Base-by-base conservation (phyloP, 2,888 invertebrate genomes). In the Drosophila suboccidentalis region DNA sequence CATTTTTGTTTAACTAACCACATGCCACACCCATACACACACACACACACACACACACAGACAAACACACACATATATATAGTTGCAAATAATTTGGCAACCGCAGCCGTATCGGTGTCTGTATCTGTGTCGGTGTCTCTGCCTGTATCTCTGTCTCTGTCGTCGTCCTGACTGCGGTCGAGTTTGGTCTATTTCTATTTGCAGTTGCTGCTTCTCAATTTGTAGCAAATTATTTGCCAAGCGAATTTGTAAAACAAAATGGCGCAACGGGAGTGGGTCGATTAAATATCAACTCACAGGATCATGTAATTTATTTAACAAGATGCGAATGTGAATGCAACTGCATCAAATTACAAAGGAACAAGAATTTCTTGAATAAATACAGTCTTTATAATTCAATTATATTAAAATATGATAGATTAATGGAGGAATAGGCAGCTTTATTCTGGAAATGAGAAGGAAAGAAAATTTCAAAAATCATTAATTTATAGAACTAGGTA, bases 1-100 rank as follows among this genome's bases (percentile, higher is more conserved):
- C 65, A 68, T 83, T 87, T 87, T 87, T 81, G 81, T 80, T 78
- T 58, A 87, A 71, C 85, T 74, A 81, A 82, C 87, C 87, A 63
- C 84, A 81, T 71, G 87, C 87, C 87, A 82, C 83, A 60, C 82
- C 80, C 83, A 71, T 69, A 15, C 10, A 41, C 10, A 41, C 32
- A 54, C 43, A 59, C 74, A 82, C 83, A 62, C 80, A 69, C 82
- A 60, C 82, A 69, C 82, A 73, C 2, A 51, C 43, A 60, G n/a
- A n/a, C 73, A 15, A 6, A 41, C 13, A 29, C 22, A 19, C 2
- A 51, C 43, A 60, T 17, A 49, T 53, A 49, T 53, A 71, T 50
- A 43, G 36, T 50, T 32, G 64, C 82, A 85, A 75, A 82, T 82
- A 67, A 87, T 78, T 81, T 84, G 84, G 70, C 64, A 87, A 75